These are phyloP conservation scores for Paramisgurnus dabryanus DNA, from an alignment of 2,113 vertebrate genomes.

Conservation along the genomic window DNA sequence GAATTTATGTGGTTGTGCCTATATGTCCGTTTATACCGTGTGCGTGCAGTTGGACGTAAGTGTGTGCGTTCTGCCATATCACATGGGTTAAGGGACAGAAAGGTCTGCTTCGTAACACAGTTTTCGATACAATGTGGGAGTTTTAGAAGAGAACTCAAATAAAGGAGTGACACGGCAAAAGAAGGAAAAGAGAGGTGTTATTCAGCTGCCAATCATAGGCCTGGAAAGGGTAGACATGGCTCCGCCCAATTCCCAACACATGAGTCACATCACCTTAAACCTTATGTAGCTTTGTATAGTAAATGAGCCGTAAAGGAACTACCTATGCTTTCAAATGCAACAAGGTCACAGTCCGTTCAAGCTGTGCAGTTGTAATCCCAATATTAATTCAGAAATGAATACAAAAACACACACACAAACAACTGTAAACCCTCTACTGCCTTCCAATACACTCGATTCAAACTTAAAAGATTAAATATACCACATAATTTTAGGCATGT, in stretches of 20 bases:
- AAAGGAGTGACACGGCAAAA: constrained; percentile 47
- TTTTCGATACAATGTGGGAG: constrained; percentile 28
- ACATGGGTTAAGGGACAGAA: not conserved
- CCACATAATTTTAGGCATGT: too few relatives aligned
- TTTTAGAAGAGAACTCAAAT: constrained; percentile 46
- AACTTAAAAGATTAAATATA: too few relatives aligned
- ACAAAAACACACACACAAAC: not conserved
- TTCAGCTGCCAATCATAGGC: constrained; percentile 50
- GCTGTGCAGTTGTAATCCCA: not conserved
- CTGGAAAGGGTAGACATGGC: not conserved
- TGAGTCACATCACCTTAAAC: constrained; percentile 46
- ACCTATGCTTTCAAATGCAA: not conserved
- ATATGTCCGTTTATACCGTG: not conserved
- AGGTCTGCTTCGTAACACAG: constrained; percentile 34
- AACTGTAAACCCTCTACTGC: not conserved
- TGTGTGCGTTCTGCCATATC: constrained; percentile 26
- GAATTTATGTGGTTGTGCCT: not conserved
- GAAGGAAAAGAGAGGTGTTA: constrained; percentile 13
- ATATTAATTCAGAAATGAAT: not conserved
- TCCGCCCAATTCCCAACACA: constrained; percentile 44
- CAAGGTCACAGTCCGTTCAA: constrained; percentile 8
- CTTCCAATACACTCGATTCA: not conserved
- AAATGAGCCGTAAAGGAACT: constrained; percentile 1
- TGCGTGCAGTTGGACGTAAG: not conserved
- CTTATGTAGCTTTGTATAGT: constrained; percentile 1